phyloP scores from a whole-genome alignment of 2,797 vertebrate species.

The Lutjanus argentimaculatus region DNA sequence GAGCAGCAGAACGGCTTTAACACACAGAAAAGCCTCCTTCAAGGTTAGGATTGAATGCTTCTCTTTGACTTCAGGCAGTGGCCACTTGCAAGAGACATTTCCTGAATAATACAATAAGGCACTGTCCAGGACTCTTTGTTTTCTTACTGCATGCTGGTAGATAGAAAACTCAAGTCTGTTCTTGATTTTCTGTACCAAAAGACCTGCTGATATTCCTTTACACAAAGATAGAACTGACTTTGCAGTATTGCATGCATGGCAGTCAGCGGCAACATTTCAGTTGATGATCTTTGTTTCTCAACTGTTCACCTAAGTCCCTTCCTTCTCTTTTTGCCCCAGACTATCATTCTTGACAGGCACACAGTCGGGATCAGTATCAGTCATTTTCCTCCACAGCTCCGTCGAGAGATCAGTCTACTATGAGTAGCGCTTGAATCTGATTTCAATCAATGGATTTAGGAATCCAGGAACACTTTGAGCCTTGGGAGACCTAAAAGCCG shows the following conservation, averaged over 20 bases:
- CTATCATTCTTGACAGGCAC: slow-evolving; percentile 72
- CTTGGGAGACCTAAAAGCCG: slow-evolving; percentile 45
- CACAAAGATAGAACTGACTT: slow-evolving; percentile 39
- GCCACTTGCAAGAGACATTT: slow-evolving; percentile 59
- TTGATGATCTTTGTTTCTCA: slow-evolving; percentile 52
- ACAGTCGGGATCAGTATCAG: slow-evolving; percentile 63
- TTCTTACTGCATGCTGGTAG: slow-evolving; percentile 74
- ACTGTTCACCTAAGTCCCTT: slow-evolving; percentile 37
- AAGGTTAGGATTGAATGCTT: slow-evolving; percentile 82
- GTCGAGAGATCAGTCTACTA: slow-evolving; percentile 53
- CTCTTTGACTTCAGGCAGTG: slow-evolving; percentile 59
- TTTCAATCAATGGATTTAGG: slow-evolving; percentile 53
- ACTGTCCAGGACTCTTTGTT: slow-evolving; percentile 36
- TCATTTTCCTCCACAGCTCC: slow-evolving; percentile 60
- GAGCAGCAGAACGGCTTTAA: slow-evolving; percentile 83
- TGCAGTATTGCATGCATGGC: slow-evolving; percentile 56
- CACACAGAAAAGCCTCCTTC: slow-evolving; percentile 84
- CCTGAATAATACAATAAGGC: slow-evolving; percentile 46
- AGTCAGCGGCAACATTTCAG: slow-evolving; percentile 52
- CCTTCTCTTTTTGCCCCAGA: slow-evolving; percentile 77
- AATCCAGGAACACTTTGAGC: slow-evolving; percentile 40
- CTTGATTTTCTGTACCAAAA: slow-evolving; percentile 46
- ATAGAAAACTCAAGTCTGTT: slow-evolving; percentile 52
- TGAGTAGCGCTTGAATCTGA: slow-evolving; percentile 52
- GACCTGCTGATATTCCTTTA: slow-evolving; percentile 36